phyloP scores from a whole-genome alignment of 2,888 invertebrate genomes.

The Catocala fraxini region DNA sequence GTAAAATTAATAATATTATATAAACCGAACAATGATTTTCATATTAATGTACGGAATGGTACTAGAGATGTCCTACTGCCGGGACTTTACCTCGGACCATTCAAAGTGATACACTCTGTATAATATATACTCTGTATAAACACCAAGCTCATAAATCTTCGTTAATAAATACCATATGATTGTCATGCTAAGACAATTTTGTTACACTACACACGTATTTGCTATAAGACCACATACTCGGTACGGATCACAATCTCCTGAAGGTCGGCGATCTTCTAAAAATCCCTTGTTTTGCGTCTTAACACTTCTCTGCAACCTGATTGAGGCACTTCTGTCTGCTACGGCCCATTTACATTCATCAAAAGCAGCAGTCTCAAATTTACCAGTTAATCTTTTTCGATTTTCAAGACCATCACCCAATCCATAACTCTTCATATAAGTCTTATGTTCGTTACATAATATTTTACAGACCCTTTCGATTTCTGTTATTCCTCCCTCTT shows the following conservation, averaged over 20 bases:
- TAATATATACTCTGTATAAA: too few species aligned
- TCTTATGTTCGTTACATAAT: slow-evolving; percentile 74
- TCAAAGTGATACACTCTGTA: too few species aligned
- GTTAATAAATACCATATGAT: not conserved
- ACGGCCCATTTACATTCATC: slow-evolving; percentile 95
- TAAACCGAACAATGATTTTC: too few species aligned
- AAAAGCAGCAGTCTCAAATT: slow-evolving; percentile 97
- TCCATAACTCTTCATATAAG: slow-evolving; percentile 97
- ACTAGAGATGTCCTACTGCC: too few species aligned
- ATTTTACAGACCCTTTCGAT: slow-evolving; percentile 97
- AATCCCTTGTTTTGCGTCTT: slow-evolving; percentile 96
- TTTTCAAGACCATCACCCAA: slow-evolving; percentile 96
- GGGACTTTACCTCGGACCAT: too few species aligned
- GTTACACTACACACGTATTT: slow-evolving; percentile 59
- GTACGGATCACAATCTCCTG: slow-evolving; percentile 97
- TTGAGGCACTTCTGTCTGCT: slow-evolving; percentile 96
- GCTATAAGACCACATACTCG: slow-evolving; percentile 83
- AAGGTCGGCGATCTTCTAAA: slow-evolving; percentile 97
- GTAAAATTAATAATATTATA: too few species aligned
- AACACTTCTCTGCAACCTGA: slow-evolving; percentile 96
- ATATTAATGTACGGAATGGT: too few species aligned
- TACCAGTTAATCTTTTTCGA: slow-evolving; percentile 96
- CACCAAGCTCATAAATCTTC: too few species aligned
- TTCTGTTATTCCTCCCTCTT: slow-evolving; percentile 89
- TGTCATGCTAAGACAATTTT: not conserved